Evolutionary conservation across 2,797 vertebrate species (phyloP), one percentile per base, ranked within the genome.

Genomic region (Gymnoscopelus microlampas): DNA sequence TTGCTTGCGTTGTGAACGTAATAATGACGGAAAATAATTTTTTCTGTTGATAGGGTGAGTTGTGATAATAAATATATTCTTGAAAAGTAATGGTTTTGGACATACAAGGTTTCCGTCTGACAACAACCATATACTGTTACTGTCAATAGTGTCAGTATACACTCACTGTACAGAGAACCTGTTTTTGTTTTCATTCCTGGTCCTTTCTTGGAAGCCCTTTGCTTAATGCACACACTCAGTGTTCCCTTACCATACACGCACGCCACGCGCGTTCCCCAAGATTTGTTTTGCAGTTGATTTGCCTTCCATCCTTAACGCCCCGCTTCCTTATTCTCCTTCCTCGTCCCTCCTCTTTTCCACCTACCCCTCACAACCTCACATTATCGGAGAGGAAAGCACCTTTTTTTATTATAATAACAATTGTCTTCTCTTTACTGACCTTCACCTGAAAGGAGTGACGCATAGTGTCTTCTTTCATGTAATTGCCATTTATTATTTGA

Each of bases 251-350:
- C 48, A 4, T 57, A 59, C 63, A n/a, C 26, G 4, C 60, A 51
- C 60, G 61, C 14, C 60, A 51, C 60, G 61, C 14, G 15, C 49
- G 53, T 86, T 82, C 84, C 60, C 74, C 64, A 12, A 82, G 78
- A 76, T 87, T 76, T 86, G 85, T 62, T 78, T 24, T 13, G 53
- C 56, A 58, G 74, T 35, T 70, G n/a, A 64, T 61, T 67, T 71
- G 39, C 50, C 51, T 61, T 63, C 70, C 54, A 58, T 19, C 66
- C 59, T 51, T 60, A 63, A 44, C 24, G 14, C 54, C 47, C 11
- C 66, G 50, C 64, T 63, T 55, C 44, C n/a, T 13, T 7, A 1
- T 66, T 13, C 47, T 39, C 9, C 58, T 55, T 23, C 26, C 50
- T 64, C 24, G 11, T 50, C 19, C 48, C 14, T 50, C 53, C 26